phyloP scores from a whole-genome alignment of 2,797 vertebrate genomes.

The Gymnothorax javanicus region DNA sequence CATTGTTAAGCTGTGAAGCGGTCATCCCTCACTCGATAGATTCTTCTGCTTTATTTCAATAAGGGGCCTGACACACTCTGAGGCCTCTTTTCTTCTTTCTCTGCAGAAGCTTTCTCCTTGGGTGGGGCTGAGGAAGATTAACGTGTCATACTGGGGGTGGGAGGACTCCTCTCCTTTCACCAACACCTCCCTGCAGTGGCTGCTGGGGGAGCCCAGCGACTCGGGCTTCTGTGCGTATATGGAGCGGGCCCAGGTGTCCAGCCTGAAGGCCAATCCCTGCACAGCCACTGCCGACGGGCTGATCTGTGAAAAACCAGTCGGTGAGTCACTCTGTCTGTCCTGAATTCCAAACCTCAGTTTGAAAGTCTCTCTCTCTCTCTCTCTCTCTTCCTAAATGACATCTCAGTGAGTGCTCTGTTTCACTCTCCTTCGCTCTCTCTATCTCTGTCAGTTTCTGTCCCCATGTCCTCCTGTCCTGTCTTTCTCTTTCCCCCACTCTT shows the following conservation, averaged over 20 bases:
- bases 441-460: no score
- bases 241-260: slow-evolving; percentile 87
- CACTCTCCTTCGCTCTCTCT: not conserved
- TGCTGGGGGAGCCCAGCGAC: slow-evolving; percentile 93
- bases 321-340: slow-evolving; percentile 67
- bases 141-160: slow-evolving; percentile 99
- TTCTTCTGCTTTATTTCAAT: not conserved
- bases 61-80: not conserved
- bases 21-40: not conserved
- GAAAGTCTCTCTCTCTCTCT: not conserved
- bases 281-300: slow-evolving; percentile 90
- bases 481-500: not conserved
- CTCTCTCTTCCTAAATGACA: not conserved
- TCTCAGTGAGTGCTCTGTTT: not conserved
- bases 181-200: slow-evolving; percentile 93
- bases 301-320: slow-evolving; percentile 92
- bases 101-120: slow-evolving; percentile 89
- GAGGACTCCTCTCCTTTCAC: slow-evolving; percentile 97
- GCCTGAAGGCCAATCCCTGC: slow-evolving; percentile 92
- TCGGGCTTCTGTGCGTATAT: slow-evolving; percentile 96
- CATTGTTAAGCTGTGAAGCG: no score
- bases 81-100: not conserved
- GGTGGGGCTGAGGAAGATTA: slow-evolving; percentile 98
- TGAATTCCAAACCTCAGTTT: not conserved
- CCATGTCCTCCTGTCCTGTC: not conserved